Evolutionary conservation across 2,797 vertebrate genomes (phyloP), one percentile per base, ranked within the genome.

Genomic region (Glyptemys insculpta): DNA sequence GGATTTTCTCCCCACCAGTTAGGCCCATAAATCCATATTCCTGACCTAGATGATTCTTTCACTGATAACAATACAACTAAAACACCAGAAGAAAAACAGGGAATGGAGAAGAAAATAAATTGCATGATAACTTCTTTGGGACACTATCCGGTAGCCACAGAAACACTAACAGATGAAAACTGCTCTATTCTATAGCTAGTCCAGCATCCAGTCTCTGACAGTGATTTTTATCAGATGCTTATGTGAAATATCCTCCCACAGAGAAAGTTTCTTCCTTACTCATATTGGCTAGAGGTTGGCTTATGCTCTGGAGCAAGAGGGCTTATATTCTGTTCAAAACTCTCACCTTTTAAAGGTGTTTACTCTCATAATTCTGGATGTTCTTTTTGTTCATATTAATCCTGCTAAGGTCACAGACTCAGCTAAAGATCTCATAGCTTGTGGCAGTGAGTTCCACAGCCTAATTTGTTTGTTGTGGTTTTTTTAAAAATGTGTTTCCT

Each of bases 241-340:
- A 29, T 76, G 72, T 29, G 41, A 76, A 27, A 44, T 47, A 44
- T 0, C 0, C 27, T 57, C n/a, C 27, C 31, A 34, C 23, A 74
- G 83, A 47, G 52, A 11, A 9, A 47, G 25, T 10, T 21, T 59
- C 65, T 34, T 37, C 1, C 0, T 19, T 78, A 29, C 14, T 5
- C 44, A 31, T 27, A 49, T 49, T 78, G 15, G 8, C 29, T 29
- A 49, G 14, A 78, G 47, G 25, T 49, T 15, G 44, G 44, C 8
- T 47, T 14, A 49, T 47, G 41, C 14, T 0, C 0, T 1, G 74
- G 53, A 78, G 23, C 49, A 29, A 56, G 37, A 81, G 29, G 14
- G 9, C 88, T 83, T 31, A 47, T 49, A 78, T 78, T 8, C 41
- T 49, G 59, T 85, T 7, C 74, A 1, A 0, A 34, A 23, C 56